Base-by-base conservation (phyloP, 2,113 vertebrate species). In the Blennius ocellaris region DNA sequence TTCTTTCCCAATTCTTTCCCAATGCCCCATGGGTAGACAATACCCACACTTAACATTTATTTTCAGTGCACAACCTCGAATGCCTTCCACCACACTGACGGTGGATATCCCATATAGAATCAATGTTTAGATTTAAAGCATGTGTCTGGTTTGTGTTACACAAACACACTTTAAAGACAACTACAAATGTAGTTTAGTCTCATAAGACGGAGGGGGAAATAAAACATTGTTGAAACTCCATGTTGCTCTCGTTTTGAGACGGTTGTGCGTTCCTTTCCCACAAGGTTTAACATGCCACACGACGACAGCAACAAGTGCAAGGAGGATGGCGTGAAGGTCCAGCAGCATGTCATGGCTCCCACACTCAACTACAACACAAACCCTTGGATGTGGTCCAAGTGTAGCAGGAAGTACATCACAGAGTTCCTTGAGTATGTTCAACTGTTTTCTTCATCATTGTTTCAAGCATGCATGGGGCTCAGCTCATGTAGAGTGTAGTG, bases 361-460 rank as follows among this genome's bases (percentile, higher is more conserved):
- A 99, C 97, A 0, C 69, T 99, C 48, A 99, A 97, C 90, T 97
- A 97, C 90, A 94, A 99, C 90, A 99, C 98, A 90, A 98, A 98
- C 69, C 98, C 97, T 43, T 99, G 98, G 98, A 97, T 97, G 95
- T 99, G 98, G 98, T 99, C 98, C 70, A 99, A 97, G 82, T 99
- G 98, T 84, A 99, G 98, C 92, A 95, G 96, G 81, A 99, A 97
- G 93, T 99, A 98, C 89, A 97, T 99, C 93, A 99, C 98, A 36
- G 97, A 99, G 87, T 99, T 99, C 93, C 93, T 99, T 41, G 98
- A 99, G 98, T 99, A 97, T 94, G 97, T 93, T 68, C 45, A 14
- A 44, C 61, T 73, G 4, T 55, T 80, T 68, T 64, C 47, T 57
- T 54, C 43, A 11, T 43, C 10, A 41, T 59, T 69, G 1, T 82